phyloP scores from a whole-genome alignment of 2,113 vertebrate genomes.

The Alethe diademata region DNA sequence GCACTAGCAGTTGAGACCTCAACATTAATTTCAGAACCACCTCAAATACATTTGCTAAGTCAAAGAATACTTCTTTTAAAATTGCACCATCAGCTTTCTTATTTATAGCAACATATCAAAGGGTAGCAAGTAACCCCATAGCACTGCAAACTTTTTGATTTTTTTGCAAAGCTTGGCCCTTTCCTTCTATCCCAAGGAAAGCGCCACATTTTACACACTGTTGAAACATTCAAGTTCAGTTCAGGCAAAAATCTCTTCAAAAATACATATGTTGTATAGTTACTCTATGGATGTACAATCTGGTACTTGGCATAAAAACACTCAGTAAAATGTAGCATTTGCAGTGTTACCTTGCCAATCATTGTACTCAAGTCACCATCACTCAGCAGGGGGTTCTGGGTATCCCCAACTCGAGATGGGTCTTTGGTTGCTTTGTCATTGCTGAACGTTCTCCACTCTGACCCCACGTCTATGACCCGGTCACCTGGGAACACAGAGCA shows the following conservation, averaged over 20 bases:
- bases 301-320: neutral
- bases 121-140: neutral
- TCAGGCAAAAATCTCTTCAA: neutral
- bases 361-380: conserved; percentile 96
- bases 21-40: neutral
- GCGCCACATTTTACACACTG: neutral
- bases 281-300: neutral
- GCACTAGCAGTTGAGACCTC: neutral
- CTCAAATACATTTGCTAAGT: neutral
- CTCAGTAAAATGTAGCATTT: neutral
- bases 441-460: conserved; percentile 98
- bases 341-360: conserved; percentile 89
- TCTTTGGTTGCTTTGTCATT: conserved; percentile 99
- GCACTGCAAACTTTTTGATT: neutral
- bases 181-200: neutral
- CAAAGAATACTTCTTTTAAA: neutral
- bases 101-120: neutral
- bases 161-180: neutral
- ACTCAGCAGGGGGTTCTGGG: conserved; percentile 94
- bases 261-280: neutral
- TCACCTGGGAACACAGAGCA: conserved; percentile 82
- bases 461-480: conserved; percentile 95
- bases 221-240: neutral
- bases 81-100: neutral
- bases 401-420: conserved; percentile 96